Evolutionary conservation across 2,888 invertebrate genomes (phyloP).

Genomic region (Parnassius mnemosyne): DNA sequence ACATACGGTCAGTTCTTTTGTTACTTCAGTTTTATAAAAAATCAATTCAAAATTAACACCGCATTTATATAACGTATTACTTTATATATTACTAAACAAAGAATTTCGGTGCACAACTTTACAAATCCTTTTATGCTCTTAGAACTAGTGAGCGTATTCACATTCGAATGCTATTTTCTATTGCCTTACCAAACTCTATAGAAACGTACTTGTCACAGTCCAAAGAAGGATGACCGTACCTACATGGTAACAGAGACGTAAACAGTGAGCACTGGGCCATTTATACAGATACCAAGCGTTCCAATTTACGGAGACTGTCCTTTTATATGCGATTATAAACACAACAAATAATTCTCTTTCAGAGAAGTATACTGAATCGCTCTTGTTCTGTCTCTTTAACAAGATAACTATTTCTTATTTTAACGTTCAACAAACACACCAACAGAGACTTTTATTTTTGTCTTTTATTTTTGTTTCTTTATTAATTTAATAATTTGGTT

Average conservation of each 20-base stretch:
- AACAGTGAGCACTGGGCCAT: conserved; percentile 17
- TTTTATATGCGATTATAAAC: conserved; percentile 11
- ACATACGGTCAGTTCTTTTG: no score
- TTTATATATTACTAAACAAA: not conserved
- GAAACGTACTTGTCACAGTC: conserved; percentile 23
- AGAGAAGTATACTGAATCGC: not conserved
- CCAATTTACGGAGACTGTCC: conserved; percentile 12
- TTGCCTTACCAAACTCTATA: conserved; percentile 19
- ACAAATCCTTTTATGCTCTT: not conserved
- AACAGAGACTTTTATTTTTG: no score
- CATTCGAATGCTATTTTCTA: conserved; percentile 17
- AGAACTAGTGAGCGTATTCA: conserved; percentile 2
- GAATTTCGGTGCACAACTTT: not conserved
- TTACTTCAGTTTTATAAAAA: no score
- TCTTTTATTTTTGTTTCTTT: no score
- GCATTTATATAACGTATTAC: no score
- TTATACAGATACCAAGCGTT: conserved; percentile 18
- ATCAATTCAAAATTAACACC: no score
- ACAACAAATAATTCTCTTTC: conserved; percentile 7
- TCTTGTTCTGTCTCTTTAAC: conserved; percentile 7
- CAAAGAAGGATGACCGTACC: conserved; percentile 21
- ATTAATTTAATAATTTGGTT: no score
- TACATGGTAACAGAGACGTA: conserved; percentile 23
- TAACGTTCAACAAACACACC: no score
- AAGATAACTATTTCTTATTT: no score